Evolutionary conservation across 2,797 vertebrate genomes (phyloP), one percentile per base, ranked within the genome.

Genomic region (Brachyrhaphis roseni): DNA sequence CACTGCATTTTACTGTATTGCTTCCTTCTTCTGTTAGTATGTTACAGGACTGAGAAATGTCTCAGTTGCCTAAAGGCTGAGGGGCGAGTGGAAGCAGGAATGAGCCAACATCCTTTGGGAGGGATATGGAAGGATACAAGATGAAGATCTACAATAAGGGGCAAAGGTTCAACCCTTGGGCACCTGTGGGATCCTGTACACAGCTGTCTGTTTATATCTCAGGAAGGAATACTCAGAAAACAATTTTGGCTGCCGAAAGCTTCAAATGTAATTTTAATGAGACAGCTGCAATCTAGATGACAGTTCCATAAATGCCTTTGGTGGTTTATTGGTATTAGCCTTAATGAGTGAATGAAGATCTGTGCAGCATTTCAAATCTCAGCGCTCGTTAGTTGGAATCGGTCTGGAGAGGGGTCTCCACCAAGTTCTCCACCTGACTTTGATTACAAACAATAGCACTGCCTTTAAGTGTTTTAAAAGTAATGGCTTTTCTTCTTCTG

Each of bases 181-280:
- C 64, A 74, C 87, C 86, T 46, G 18, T 83, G 81, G 86, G 88
- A 90, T 81, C 77, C 73, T 77, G 77, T 78, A 86, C 80, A 87
- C 80, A 90, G 87, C 87, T 89, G 87, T 82, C 85, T 88, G 89
- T 88, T 90, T 87, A 86, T 84, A 78, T 91, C 86, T 78, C 70
- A 45, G 46, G 66, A 91, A 82, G 87, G 78, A 59, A 49, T 72
- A 46, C 51, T 82, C 75, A 78, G 57, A 84, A 83, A 88, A 81
- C 45, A 49, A 90, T 90, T 90, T 79, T 85, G 82, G 81, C 80
- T 82, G 88, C 78, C 91, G 89, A 91, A 81, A 84, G 84, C 82
- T 91, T 88, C 70, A 90, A 91, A 93, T 94, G 85, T 84, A 85
- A 79, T 92, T 93, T 94, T 94, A 95, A 94, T 92, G 92, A 94